A percentile compares a stretch with the other conserved stretches of the same genome.
These are phyloP conservation scores for Pogonophryne albipinna DNA, from an alignment of 2,797 vertebrate genomes.

Conservation along the genomic window DNA sequence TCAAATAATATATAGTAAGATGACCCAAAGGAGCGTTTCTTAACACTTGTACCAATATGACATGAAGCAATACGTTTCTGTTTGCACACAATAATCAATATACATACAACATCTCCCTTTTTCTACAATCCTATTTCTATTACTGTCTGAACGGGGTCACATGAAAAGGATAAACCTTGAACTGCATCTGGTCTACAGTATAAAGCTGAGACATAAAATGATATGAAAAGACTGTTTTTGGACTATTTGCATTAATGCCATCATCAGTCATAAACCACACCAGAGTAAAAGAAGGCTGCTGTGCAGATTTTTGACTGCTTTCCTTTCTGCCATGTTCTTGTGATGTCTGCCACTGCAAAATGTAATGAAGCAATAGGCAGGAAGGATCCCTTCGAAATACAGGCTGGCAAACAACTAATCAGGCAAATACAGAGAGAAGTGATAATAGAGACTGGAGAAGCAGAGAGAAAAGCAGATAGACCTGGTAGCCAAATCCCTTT, in stretches of 20 bases:
- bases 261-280: background rate
- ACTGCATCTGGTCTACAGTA: background rate
- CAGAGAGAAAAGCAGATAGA: conserved; percentile 12
- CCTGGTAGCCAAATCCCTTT: conserved; percentile 12
- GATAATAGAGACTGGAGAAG: conserved; percentile 7
- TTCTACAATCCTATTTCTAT: background rate
- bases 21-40: too few relatives aligned
- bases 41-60: too few relatives aligned
- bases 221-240: background rate
- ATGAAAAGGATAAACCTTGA: background rate
- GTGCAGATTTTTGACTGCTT: conserved; percentile 29
- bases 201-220: background rate
- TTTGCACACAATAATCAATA: background rate
- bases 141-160: background rate
- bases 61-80: too few relatives aligned
- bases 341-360: conserved; percentile 46
- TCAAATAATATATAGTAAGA: too few relatives aligned
- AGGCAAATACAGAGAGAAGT: conserved; percentile 18
- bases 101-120: conserved; percentile 1
- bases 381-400: conserved; percentile 13
- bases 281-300: background rate
- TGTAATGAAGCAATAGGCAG: conserved; percentile 35
- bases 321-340: conserved; percentile 39
- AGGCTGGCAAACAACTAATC: conserved; percentile 29
- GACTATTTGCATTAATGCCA: background rate